phyloP scores from a whole-genome alignment of 2,888 invertebrate species.

The Pemphredon lugubris region DNA sequence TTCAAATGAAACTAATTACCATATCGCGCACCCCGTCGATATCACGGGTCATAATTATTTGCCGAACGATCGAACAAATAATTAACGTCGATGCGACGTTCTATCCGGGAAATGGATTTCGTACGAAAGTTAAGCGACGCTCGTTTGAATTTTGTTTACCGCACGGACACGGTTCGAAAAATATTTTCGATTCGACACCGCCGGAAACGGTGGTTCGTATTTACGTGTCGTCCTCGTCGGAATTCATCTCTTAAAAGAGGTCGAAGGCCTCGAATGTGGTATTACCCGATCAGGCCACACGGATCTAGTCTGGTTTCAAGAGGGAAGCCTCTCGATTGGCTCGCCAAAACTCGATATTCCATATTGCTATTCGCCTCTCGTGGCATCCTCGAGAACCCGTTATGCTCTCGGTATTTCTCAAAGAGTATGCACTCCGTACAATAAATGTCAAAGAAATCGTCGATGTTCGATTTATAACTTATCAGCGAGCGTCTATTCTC shows the following conservation, averaged over 20 bases:
- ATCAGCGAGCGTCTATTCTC: no score
- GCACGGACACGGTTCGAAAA: background rate
- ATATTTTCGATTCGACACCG: constrained; percentile 4
- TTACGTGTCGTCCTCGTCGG: background rate
- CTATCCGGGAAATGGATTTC: no score
- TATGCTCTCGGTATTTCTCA: constrained; percentile 1
- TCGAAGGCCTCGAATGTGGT: constrained; percentile 26
- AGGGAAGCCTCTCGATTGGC: constrained; percentile 37
- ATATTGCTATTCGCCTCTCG: constrained; percentile 37
- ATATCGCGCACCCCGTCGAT: background rate
- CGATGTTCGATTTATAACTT: no score
- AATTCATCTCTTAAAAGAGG: constrained; percentile 34
- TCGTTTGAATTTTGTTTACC: background rate
- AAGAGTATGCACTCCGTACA: background rate
- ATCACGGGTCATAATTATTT: no score
- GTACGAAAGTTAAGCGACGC: background rate
- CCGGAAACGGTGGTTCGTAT: constrained; percentile 6
- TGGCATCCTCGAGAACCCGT: constrained; percentile 21
- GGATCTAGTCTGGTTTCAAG: constrained; percentile 24
- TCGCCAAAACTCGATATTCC: constrained; percentile 48
- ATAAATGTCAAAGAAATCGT: background rate
- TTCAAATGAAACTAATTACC: constrained; percentile 24
- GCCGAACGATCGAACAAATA: no score
- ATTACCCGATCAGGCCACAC: constrained; percentile 27
- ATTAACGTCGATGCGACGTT: no score